Conservation (phyloP, 2,797 vertebrate species). For the Linurgus olivaceus region DNA sequence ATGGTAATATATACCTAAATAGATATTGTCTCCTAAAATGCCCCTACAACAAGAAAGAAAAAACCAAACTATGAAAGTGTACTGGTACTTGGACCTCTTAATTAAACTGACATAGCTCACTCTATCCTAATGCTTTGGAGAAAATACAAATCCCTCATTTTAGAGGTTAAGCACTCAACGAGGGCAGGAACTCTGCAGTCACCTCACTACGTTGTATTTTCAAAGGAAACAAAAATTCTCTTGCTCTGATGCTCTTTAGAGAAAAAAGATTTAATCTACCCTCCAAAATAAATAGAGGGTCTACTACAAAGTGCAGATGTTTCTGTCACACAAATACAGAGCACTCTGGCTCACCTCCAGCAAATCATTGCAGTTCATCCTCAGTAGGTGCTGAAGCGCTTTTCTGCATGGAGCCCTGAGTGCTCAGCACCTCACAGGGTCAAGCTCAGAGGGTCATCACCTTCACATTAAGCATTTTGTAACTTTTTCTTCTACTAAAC, state of each 20-base stretch:
- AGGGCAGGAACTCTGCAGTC: not conserved
- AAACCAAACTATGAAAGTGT: not conserved
- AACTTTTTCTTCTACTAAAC: not conserved
- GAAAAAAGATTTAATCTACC: not conserved
- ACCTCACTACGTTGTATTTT: not conserved
- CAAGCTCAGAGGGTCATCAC: not conserved
- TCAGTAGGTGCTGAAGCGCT: not conserved
- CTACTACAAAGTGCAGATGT: not conserved
- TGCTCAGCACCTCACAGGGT: not conserved
- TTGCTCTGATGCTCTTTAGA: not conserved
- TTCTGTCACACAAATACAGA: not conserved
- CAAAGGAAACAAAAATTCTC: slow-evolving; percentile 15
- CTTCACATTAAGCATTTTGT: not conserved
- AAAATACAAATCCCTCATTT: not conserved
- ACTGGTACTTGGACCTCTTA: not conserved
- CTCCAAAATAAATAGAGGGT: not conserved
- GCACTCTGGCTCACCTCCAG: not conserved
- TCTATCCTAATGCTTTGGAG: not conserved
- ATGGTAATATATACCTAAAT: not conserved
- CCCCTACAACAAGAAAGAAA: not conserved
- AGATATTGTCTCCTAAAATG: not conserved
- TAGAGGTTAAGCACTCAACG: not conserved
- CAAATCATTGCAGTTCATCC: not conserved
- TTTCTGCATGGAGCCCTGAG: not conserved
- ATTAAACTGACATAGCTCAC: not conserved